phyloP scores from a whole-genome alignment of 2,113 vertebrate genomes.

The Ancistrus triradiatus region DNA sequence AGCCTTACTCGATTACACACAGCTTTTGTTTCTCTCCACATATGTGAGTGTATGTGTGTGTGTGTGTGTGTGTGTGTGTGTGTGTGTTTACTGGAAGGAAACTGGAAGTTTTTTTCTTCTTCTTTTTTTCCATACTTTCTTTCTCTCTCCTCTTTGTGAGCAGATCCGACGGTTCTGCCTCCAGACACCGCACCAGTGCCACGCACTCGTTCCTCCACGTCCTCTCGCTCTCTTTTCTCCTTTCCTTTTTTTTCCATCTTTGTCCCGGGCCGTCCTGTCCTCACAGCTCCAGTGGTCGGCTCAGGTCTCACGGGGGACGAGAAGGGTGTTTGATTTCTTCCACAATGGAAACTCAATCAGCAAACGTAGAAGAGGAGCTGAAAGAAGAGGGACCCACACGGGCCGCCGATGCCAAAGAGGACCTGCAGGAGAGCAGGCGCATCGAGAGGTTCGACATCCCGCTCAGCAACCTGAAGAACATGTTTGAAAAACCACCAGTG shows the following conservation, averaged over 20 bases:
- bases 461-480: conserved; percentile 67
- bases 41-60: conserved; percentile 35
- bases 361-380: conserved; percentile 64
- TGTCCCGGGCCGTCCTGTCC: conserved; percentile 23
- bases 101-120: conserved; percentile 43
- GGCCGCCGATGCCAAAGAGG: conserved; percentile 58
- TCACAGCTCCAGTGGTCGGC: conserved; percentile 50
- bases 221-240: conserved; percentile 12
- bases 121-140: neutral
- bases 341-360: conserved; percentile 79
- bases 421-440: conserved; percentile 58
- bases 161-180: conserved; percentile 26
- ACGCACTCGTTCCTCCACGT: conserved; percentile 34
- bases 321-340: conserved; percentile 57
- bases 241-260: neutral
- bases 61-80: conserved; percentile 29
- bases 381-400: conserved; percentile 48
- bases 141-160: conserved; percentile 15
- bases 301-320: conserved; percentile 31
- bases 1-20: conserved; percentile 37
- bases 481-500: conserved; percentile 67
- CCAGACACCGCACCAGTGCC: conserved; percentile 34
- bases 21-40: conserved; percentile 29
- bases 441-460: conserved; percentile 72
- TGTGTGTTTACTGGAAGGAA: conserved; percentile 49